These are phyloP conservation scores for Drosophila nigrodunni DNA, from an alignment of 1,140 invertebrate genomes.

Conservation along the genomic window DNA sequence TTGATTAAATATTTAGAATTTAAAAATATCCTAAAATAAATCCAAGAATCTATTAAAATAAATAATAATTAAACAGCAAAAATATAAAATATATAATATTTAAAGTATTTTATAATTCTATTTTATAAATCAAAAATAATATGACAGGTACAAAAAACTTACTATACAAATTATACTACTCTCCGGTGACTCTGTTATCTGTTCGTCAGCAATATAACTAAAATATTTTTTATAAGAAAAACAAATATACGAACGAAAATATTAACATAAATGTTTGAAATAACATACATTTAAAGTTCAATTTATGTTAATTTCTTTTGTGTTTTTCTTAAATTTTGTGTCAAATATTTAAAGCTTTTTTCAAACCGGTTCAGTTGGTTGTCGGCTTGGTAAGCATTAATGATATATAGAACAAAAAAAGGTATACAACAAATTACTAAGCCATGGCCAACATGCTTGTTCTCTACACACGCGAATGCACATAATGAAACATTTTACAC, in stretches of 20 bases:
- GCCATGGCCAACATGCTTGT: slow-evolving; percentile 17
- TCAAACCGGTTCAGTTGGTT: neutral
- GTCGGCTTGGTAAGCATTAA: slow-evolving; percentile 3
- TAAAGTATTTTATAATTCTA: no score
- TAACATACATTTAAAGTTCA: neutral
- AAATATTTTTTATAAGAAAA: neutral
- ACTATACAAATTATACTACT: no score
- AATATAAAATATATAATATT: no score
- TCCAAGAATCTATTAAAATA: no score
- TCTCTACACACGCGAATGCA: neutral
- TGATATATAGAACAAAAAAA: neutral
- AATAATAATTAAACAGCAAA: no score
- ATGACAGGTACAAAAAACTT: no score
- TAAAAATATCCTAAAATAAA: no score
- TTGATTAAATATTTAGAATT: no score
- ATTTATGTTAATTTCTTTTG: neutral
- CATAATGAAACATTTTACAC: slow-evolving; percentile 43
- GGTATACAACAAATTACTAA: slow-evolving; percentile 9
- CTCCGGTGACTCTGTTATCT: no score
- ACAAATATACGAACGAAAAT: neutral
- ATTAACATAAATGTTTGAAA: neutral
- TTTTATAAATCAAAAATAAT: no score
- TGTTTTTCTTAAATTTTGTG: neutral
- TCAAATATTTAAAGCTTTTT: neutral
- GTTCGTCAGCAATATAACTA: neutral